These are phyloP conservation scores for Caenorhabditis uteleia DNA, from an alignment of 2,888 invertebrate species.

Conservation along the genomic window DNA sequence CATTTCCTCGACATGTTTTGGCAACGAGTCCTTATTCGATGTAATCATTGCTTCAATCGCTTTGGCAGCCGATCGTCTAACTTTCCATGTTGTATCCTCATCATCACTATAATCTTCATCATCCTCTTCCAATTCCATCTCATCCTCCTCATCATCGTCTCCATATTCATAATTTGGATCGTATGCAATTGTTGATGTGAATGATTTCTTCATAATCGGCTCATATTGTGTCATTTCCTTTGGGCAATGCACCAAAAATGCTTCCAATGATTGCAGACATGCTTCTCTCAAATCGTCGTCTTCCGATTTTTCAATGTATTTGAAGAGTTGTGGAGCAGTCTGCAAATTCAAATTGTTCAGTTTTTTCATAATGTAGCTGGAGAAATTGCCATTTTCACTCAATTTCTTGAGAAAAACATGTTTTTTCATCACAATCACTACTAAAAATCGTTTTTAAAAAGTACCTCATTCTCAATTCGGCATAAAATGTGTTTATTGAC, in stretches of 20 bases:
- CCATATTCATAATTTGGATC: slow-evolving; percentile 99
- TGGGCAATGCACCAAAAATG: slow-evolving; percentile 93
- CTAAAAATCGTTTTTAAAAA: not conserved
- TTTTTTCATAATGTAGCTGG: too few species aligned
- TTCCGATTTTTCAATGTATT: slow-evolving; percentile 71
- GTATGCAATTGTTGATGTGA: slow-evolving; percentile 80
- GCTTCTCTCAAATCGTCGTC: slow-evolving; percentile 96
- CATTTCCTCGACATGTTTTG: slow-evolving; percentile 85
- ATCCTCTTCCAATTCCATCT: slow-evolving; percentile 75
- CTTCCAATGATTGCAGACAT: slow-evolving; percentile 87
- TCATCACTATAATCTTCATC: slow-evolving; percentile 92
- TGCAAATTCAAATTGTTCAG: slow-evolving; percentile 5
- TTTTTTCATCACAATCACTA: too few species aligned
- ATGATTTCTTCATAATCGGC: too few species aligned
- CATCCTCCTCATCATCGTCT: slow-evolving; percentile 72
- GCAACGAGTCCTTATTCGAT: slow-evolving; percentile 87
- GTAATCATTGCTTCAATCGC: slow-evolving; percentile 90
- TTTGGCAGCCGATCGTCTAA: slow-evolving; percentile 91
- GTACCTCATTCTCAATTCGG: too few species aligned
- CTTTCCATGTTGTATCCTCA: slow-evolving; percentile 96
- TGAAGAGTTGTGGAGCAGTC: slow-evolving; percentile 17
- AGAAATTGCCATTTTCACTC: too few species aligned
- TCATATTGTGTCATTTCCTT: too few species aligned
- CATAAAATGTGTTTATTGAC: too few species aligned
- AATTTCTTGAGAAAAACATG: too few species aligned